Evolutionary conservation across 2,113 vertebrate genomes (phyloP).

Genomic region (Vulpes lagopus): DNA sequence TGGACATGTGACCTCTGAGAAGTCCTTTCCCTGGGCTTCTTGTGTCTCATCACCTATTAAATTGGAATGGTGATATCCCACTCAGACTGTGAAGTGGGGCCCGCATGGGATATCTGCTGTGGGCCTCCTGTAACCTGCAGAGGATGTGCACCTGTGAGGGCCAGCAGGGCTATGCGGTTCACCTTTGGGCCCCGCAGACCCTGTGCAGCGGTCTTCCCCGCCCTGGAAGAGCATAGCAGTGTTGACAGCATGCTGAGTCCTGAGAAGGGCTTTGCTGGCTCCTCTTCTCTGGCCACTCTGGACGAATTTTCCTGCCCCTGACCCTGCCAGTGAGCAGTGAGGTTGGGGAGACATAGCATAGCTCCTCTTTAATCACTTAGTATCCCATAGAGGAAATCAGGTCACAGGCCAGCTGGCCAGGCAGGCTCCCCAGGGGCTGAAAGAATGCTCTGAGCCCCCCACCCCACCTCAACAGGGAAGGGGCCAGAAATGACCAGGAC

Average conservation of each 20-base stretch:
- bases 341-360: neutral
- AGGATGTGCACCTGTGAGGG: fast-evolving
- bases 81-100: neutral
- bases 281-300: neutral
- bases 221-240: neutral
- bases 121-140: neutral
- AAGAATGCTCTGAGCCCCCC: neutral
- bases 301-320: neutral
- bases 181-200: fast-evolving
- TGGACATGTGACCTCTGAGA: neutral
- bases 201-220: too few relatives aligned
- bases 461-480: neutral
- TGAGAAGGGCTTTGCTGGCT: neutral
- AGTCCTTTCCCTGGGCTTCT: neutral
- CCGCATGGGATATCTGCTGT: fast-evolving
- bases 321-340: neutral
- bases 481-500: neutral
- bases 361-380: neutral
- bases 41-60: neutral
- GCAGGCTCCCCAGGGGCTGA: neutral
- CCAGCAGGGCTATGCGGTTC: too few relatives aligned
- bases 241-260: neutral
- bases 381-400: neutral
- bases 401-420: neutral
- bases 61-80: neutral